These are phyloP conservation scores for Andrena bucephala DNA, from an alignment of 2,888 invertebrate species.

Conservation along the genomic window DNA sequence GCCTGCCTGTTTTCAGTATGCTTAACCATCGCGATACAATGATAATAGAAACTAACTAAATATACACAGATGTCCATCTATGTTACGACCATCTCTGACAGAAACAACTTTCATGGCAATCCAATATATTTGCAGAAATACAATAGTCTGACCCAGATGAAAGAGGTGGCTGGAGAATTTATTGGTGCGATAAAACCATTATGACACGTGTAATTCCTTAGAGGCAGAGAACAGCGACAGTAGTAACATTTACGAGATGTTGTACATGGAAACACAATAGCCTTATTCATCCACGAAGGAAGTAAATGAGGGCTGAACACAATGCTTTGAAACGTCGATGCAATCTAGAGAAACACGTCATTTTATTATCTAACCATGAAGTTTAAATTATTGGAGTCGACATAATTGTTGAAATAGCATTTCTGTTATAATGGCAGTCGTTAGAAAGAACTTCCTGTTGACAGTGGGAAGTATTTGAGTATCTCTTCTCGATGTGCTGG, in stretches of 20 bases:
- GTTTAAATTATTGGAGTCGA: neutral
- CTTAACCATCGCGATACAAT: slow-evolving; percentile 26
- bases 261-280: no score
- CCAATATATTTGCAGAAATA: neutral
- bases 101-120: no score
- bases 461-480: neutral
- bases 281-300: neutral
- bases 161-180: neutral
- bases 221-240: neutral
- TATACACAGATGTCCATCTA: no score
- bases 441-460: slow-evolving; percentile 3
- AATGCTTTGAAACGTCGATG: neutral
- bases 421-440: neutral
- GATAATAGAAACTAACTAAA: neutral
- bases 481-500: neutral
- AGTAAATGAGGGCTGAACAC: neutral
- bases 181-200: slow-evolving; percentile 8
- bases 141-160: slow-evolving; percentile 21
- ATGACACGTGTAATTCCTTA: neutral
- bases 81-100: no score
- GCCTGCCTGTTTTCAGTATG: slow-evolving; percentile 55
- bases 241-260: neutral
- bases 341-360: neutral
- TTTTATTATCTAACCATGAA: neutral
- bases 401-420: neutral